Evolutionary conservation across 2,888 invertebrate species (phyloP).

Genomic region (Brachynemurus nebulosus): DNA sequence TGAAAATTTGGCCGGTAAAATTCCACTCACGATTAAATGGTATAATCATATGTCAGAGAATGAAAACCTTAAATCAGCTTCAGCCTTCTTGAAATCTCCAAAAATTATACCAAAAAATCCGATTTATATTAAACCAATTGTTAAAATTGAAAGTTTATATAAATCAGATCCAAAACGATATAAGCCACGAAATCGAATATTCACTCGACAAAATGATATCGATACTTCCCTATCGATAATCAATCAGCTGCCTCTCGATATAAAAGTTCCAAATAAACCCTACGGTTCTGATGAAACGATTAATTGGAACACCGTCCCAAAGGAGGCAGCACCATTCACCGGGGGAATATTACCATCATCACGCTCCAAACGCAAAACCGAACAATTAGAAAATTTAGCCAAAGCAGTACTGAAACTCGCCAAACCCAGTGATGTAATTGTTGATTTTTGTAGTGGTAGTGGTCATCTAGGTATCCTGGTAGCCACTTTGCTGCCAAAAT

Average conservation of each 20-base stretch:
- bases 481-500: conserved; percentile 64
- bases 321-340: conserved; percentile 58
- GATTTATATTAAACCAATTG: conserved; percentile 31
- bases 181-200: conserved; percentile 56
- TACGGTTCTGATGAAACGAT: conserved; percentile 34
- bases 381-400: conserved; percentile 75
- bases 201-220: conserved; percentile 64
- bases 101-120: background rate
- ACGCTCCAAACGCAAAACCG: conserved; percentile 62
- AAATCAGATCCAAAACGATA: conserved; percentile 65
- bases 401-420: conserved; percentile 62
- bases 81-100: conserved; percentile 7
- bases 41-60: conserved; percentile 31
- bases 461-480: conserved; percentile 84
- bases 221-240: conserved; percentile 41
- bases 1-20: conserved; percentile 27
- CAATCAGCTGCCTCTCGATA: conserved; percentile 32
- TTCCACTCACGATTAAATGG: conserved; percentile 55
- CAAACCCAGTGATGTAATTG: conserved; percentile 52
- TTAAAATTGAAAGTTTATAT: conserved; percentile 52
- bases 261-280: conserved; percentile 27
- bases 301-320: conserved; percentile 59
- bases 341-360: conserved; percentile 65
- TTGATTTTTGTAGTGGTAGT: conserved; percentile 91
- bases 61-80: conserved; percentile 23